Percentiles rank a stretch among this genome's conserved stretches.
Conservation (phyloP, 1,140 invertebrate genomes). For the Scaptomyza pallida region DNA sequence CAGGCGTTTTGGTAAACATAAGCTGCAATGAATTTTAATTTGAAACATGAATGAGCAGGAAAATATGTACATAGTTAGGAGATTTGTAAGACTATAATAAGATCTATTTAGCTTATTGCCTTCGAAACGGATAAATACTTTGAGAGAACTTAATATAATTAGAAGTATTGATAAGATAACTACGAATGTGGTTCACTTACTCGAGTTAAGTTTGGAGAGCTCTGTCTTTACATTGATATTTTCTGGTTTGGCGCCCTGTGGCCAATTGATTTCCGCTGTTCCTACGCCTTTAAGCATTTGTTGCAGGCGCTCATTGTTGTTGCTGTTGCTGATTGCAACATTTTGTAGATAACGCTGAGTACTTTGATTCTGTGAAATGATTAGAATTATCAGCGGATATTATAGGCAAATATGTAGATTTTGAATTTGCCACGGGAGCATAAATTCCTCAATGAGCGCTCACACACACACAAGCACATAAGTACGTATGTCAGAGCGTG, state of each 20-base stretch:
- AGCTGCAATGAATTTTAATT: slow-evolving; percentile 35
- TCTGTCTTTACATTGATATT: slow-evolving; percentile 68
- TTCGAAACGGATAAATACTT: no score
- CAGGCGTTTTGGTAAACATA: slow-evolving; percentile 84
- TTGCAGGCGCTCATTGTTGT: slow-evolving; percentile 60
- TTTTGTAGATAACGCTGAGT: slow-evolving; percentile 59
- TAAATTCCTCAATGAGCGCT: not conserved
- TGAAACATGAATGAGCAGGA: no score
- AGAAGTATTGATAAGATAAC: no score
- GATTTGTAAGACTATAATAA: no score
- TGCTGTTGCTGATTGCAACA: slow-evolving; percentile 29
- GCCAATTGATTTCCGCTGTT: slow-evolving; percentile 58
- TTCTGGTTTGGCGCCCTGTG: slow-evolving; percentile 52
- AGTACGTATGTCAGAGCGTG: not conserved
- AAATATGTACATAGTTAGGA: no score
- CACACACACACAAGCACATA: slow-evolving; percentile 3
- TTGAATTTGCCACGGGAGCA: slow-evolving; percentile 42
- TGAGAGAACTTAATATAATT: no score
- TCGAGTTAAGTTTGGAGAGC: slow-evolving; percentile 73
- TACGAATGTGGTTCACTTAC: slow-evolving; percentile 39
- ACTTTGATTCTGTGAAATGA: slow-evolving; percentile 57
- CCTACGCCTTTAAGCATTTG: slow-evolving; percentile 77
- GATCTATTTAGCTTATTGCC: no score
- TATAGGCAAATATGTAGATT: slow-evolving; percentile 12
- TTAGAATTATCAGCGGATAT: not conserved